Evolutionary conservation across 1,140 invertebrate species (phyloP).

Genomic region (Chironomus striatipennis): DNA sequence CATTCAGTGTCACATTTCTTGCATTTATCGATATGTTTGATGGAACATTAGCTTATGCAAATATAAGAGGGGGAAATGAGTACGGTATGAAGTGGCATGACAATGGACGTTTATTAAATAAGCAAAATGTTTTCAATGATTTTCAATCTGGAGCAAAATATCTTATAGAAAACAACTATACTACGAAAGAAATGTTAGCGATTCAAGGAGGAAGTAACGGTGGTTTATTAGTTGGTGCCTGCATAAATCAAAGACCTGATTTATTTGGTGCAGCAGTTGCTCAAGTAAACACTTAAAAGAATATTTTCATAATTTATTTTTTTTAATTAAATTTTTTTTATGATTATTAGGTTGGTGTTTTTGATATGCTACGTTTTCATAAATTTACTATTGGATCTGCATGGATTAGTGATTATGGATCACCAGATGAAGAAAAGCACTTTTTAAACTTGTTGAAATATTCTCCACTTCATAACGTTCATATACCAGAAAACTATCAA

Average conservation of each 20-base stretch:
- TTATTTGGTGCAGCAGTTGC: conserved; percentile 85
- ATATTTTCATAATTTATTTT: too few relatives aligned
- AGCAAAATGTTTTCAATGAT: conserved; percentile 97
- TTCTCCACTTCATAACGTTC: conserved; percentile 92
- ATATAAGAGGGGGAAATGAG: conserved; percentile 94
- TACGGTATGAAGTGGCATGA: conserved; percentile 98
- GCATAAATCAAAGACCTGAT: conserved; percentile 90
- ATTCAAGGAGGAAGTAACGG: conserved; percentile 97
- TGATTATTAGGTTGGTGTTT: conserved; percentile 57
- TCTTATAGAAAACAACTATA: conserved; percentile 77
- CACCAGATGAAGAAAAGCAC: conserved; percentile 76
- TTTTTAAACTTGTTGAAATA: conserved; percentile 86
- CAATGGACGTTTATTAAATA: conserved; percentile 79
- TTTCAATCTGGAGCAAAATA: conserved; percentile 90
- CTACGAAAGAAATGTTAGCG: conserved; percentile 60
- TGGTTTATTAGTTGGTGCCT: conserved; percentile 85
- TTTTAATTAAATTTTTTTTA: too few relatives aligned
- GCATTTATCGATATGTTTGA: conserved; percentile 86
- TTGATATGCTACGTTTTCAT: conserved; percentile 96
- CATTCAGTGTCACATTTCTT: conserved; percentile 70
- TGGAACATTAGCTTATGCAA: conserved; percentile 84
- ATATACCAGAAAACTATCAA: conserved; percentile 47
- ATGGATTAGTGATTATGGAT: conserved; percentile 95
- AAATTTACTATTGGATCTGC: conserved; percentile 97
- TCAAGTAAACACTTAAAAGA: conserved; percentile 45